Conservation (phyloP, 2,113 vertebrate species). For the Pithys albifrons region DNA sequence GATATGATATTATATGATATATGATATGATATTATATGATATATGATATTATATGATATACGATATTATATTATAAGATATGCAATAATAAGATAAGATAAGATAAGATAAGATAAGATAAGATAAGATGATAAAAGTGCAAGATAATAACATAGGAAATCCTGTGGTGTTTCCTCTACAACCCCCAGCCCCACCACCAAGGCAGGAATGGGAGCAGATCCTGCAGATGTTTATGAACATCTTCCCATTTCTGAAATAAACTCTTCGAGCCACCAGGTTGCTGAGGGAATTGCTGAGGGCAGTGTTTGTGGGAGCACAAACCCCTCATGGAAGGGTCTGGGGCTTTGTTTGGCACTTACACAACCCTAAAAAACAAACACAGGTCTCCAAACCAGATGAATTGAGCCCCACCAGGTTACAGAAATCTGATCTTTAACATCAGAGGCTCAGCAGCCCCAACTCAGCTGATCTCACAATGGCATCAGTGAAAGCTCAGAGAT, state of each 20-base stretch:
- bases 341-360: neutral
- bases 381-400: fast-evolving
- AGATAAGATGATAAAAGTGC: fast-evolving
- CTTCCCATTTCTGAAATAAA: neutral
- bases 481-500: neutral
- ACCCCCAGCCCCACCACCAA: too few relatives aligned
- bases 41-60: too few relatives aligned
- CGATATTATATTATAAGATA: too few relatives aligned
- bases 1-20: too few relatives aligned
- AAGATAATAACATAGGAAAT: neutral
- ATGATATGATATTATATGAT: too few relatives aligned
- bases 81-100: too few relatives aligned
- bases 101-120: too few relatives aligned
- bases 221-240: neutral
- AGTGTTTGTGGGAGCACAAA: neutral
- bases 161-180: neutral
- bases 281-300: neutral
- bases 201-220: neutral
- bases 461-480: fast-evolving
- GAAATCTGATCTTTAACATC: neutral
- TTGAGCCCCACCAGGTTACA: neutral
- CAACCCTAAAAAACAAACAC: neutral
- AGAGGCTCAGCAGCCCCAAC: neutral
- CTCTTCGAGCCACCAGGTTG: fast-evolving
- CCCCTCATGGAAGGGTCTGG: neutral